Conservation (phyloP, 2,797 vertebrate genomes). For the Macroramphosus scolopax region DNA sequence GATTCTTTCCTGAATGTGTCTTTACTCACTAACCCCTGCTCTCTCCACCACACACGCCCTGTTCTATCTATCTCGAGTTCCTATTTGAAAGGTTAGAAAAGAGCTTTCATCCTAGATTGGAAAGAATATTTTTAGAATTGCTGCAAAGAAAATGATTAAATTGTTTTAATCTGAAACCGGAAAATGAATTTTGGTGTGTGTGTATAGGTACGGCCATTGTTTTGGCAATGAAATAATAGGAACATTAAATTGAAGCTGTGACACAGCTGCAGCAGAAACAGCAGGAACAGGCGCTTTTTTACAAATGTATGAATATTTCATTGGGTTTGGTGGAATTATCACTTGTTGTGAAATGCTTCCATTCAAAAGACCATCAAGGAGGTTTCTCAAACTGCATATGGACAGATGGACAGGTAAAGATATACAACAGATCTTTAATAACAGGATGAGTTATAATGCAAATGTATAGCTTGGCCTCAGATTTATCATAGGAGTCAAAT, state of each 20-base stretch:
- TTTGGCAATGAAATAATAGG: background rate
- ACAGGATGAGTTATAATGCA: too few relatives aligned
- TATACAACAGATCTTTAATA: too few relatives aligned
- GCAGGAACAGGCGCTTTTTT: too few relatives aligned
- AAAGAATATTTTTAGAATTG: conserved; percentile 8
- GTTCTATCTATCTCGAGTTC: conserved; percentile 51
- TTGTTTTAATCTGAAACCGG: background rate
- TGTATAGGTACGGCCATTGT: background rate
- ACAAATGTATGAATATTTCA: background rate
- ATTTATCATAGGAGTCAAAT: too few relatives aligned
- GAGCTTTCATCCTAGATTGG: conserved; percentile 27
- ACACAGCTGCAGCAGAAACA: background rate
- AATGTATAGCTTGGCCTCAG: too few relatives aligned
- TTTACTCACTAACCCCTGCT: conserved; percentile 58
- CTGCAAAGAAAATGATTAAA: background rate
- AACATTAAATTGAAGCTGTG: background rate
- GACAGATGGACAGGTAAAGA: too few relatives aligned
- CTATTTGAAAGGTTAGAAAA: conserved; percentile 28
- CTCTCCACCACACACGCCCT: conserved; percentile 36
- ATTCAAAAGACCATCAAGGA: background rate
- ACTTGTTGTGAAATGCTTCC: background rate
- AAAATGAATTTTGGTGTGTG: background rate
- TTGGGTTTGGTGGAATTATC: background rate
- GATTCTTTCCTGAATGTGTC: conserved; percentile 56
- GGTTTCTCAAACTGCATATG: background rate